Conservation (phyloP, 2,113 vertebrate species). For the Lethenteron reissneri region DNA sequence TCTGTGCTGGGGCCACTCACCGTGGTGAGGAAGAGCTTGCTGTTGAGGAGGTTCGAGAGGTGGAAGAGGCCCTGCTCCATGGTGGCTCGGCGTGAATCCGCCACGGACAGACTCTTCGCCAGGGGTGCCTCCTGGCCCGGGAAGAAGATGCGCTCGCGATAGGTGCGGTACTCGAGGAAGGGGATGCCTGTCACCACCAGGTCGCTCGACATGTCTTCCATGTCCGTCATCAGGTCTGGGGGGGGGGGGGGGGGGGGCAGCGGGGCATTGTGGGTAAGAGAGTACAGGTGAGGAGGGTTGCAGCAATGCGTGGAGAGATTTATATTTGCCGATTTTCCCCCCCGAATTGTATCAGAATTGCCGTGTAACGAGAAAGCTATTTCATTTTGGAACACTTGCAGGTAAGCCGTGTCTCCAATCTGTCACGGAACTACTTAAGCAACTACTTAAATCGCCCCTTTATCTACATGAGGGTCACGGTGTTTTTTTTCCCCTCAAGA, state of each 20-base stretch:
- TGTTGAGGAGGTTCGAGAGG: conserved; percentile 90
- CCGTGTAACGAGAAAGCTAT: too few species aligned
- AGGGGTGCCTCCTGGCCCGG: conserved; percentile 81
- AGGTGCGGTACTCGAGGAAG: conserved; percentile 80
- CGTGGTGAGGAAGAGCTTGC: conserved; percentile 97
- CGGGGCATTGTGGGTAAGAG: not conserved
- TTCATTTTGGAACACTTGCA: too few species aligned
- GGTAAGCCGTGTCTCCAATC: too few species aligned
- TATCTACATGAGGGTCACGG: too few species aligned
- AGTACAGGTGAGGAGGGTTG: too few species aligned
- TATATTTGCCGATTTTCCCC: too few species aligned
- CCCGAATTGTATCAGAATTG: too few species aligned
- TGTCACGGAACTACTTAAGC: too few species aligned
- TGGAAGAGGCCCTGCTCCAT: conserved; percentile 88
- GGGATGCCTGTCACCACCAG: conserved; percentile 80
- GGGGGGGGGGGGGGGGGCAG: not conserved
- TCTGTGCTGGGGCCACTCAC: conserved; percentile 18
- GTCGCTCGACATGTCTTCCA: conserved; percentile 95
- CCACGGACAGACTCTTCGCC: conserved; percentile 63
- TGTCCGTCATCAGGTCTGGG: conserved; percentile 91
- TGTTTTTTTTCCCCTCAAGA: too few species aligned
- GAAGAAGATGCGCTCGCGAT: conserved; percentile 88
- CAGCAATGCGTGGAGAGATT: too few species aligned
- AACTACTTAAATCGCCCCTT: too few species aligned
- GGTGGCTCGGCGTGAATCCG: conserved; percentile 61